Percentiles rank a stretch among this genome's conserved stretches.
phyloP scores from a whole-genome alignment of 2,113 vertebrate genomes.

The Tragelaphus strepsiceros region DNA sequence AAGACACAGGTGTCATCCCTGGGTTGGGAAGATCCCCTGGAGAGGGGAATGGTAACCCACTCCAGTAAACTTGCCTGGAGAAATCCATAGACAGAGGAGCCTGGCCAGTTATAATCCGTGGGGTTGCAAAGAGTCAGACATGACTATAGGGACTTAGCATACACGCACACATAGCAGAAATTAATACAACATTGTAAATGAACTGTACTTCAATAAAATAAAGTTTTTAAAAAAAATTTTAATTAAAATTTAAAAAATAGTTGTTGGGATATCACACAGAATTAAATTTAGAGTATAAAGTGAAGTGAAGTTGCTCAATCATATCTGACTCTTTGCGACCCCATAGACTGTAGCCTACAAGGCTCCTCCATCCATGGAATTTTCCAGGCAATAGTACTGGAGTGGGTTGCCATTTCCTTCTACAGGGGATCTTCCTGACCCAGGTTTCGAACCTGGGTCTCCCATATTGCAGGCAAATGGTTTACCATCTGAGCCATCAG shows the following conservation, averaged over 20 bases:
- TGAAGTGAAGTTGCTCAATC: no score
- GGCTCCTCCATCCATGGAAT: no score
- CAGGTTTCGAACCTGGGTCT: fast-evolving
- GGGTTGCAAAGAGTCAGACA: no score
- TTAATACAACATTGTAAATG: not conserved
- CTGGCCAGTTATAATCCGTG: not conserved
- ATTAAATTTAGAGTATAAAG: not conserved
- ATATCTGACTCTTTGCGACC: no score
- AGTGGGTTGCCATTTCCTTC: no score
- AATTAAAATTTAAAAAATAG: not conserved
- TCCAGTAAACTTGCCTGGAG: not conserved
- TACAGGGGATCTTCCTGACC: no score
- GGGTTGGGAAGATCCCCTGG: not conserved
- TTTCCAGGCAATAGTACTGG: no score
- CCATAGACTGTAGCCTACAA: no score
- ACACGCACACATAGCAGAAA: not conserved
- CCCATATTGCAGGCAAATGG: no score
- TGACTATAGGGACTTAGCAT: not conserved
- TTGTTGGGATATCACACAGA: not conserved
- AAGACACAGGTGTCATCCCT: not conserved
- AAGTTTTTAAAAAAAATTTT: not conserved
- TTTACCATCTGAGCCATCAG: no score
- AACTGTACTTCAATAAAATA: not conserved
- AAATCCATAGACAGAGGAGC: not conserved
- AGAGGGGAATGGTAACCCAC: not conserved